phyloP scores from a whole-genome alignment of 35 echinoderm and acorn worm species.

The Apostichopus californicus region DNA sequence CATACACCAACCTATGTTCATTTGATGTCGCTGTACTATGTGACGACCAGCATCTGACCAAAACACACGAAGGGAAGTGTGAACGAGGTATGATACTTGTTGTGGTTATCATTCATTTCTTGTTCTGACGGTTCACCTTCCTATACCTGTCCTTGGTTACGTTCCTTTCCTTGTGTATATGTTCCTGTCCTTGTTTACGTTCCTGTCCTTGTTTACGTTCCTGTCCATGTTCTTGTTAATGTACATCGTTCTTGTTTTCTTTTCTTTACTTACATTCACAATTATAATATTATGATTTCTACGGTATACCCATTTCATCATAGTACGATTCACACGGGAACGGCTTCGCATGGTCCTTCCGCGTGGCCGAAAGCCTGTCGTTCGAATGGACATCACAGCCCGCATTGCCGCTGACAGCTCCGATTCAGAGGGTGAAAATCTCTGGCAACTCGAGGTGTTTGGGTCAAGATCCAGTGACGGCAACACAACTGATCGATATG shows the following conservation, averaged over 20 bases:
- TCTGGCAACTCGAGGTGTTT: constrained; percentile 17
- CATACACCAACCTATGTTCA: background rate
- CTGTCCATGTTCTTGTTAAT: too few species aligned
- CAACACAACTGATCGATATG: constrained; percentile 1
- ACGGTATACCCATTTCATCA: too few species aligned
- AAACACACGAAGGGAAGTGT: background rate
- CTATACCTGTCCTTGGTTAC: too few species aligned
- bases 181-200: too few species aligned
- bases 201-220: too few species aligned
- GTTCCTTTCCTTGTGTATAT: too few species aligned
- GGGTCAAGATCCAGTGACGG: background rate
- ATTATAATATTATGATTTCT: too few species aligned
- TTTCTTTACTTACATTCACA: too few species aligned
- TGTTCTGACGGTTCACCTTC: too few species aligned
- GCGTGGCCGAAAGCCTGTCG: background rate
- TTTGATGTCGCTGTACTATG: constrained; percentile 20
- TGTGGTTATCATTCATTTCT: too few species aligned
- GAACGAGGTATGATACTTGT: background rate
- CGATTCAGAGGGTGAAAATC: background rate
- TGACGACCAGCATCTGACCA: background rate
- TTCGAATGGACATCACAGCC: constrained; percentile 17
- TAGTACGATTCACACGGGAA: background rate
- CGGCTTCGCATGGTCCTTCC: background rate
- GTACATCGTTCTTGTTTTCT: too few species aligned
- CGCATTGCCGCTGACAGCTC: background rate